These are phyloP conservation scores for Macropus fuliginosus DNA, from an alignment of 2,797 vertebrate genomes.

Conservation along the genomic window DNA sequence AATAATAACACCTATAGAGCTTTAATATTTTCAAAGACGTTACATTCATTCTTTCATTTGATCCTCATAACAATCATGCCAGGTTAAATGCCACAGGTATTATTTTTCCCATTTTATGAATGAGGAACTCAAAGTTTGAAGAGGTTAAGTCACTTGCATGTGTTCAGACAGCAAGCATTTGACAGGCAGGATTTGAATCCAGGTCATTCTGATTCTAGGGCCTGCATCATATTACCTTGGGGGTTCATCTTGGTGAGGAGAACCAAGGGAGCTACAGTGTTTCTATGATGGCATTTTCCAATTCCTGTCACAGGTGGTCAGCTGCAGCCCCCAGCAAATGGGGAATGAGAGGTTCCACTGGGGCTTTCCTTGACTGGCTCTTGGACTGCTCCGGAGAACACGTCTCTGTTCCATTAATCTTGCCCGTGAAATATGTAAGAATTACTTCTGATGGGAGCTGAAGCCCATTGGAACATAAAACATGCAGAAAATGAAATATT, in stretches of 20 bases:
- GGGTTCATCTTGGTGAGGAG: not conserved
- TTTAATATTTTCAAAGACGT: not conserved
- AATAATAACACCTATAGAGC: not conserved
- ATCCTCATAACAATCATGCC: not conserved
- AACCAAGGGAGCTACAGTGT: not conserved
- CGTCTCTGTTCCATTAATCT: constrained; percentile 76
- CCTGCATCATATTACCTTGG: not conserved
- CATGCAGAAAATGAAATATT: constrained; percentile 82
- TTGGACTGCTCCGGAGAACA: constrained; percentile 1
- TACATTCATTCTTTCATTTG: not conserved
- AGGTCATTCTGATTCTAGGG: not conserved
- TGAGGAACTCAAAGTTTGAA: not conserved
- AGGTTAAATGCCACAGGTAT: not conserved
- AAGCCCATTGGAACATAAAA: constrained; percentile 77
- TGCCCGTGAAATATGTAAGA: constrained; percentile 76
- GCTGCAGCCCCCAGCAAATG: not conserved
- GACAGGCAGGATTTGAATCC: not conserved
- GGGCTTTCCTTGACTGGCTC: rapidly evolving
- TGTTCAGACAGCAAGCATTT: not conserved
- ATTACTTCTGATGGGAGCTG: constrained; percentile 78
- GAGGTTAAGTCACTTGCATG: not conserved
- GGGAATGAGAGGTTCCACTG: not conserved
- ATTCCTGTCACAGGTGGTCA: not conserved
- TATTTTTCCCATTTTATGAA: not conserved
- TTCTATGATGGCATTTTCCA: not conserved